Conservation (phyloP, 2,888 invertebrate species). For the Chironomus tentans region DNA sequence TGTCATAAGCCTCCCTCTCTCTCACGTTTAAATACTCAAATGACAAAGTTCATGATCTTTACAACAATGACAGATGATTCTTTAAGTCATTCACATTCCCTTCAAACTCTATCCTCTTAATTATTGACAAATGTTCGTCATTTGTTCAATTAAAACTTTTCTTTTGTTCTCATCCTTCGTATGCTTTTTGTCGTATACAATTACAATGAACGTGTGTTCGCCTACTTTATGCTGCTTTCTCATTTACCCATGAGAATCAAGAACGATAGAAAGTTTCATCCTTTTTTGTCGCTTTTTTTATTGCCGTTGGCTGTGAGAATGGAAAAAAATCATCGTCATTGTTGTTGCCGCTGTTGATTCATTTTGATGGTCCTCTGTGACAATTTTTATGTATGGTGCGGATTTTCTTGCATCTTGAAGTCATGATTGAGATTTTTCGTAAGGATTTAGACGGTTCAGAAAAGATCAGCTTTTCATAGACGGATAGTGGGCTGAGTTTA, state of each 20-base stretch:
- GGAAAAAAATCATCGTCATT: too few species aligned
- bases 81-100: too few species aligned
- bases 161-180: neutral
- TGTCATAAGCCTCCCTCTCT: too few species aligned
- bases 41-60: neutral
- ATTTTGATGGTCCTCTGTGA: too few species aligned
- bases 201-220: neutral
- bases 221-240: neutral
- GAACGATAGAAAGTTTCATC: neutral
- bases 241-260: neutral
- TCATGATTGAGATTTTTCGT: too few species aligned
- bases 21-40: neutral
- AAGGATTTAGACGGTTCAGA: too few species aligned
- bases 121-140: slow-evolving; percentile 24
- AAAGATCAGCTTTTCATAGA: too few species aligned
- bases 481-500: too few species aligned
- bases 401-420: too few species aligned
- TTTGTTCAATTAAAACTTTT: slow-evolving; percentile 12
- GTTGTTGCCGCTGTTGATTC: too few species aligned
- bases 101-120: neutral
- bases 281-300: neutral
- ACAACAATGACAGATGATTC: neutral
- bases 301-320: neutral
- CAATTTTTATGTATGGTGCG: too few species aligned
- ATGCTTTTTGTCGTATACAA: neutral